phyloP scores from a whole-genome alignment of 2,888 invertebrate genomes.

The Lasioglossum marginatum region DNA sequence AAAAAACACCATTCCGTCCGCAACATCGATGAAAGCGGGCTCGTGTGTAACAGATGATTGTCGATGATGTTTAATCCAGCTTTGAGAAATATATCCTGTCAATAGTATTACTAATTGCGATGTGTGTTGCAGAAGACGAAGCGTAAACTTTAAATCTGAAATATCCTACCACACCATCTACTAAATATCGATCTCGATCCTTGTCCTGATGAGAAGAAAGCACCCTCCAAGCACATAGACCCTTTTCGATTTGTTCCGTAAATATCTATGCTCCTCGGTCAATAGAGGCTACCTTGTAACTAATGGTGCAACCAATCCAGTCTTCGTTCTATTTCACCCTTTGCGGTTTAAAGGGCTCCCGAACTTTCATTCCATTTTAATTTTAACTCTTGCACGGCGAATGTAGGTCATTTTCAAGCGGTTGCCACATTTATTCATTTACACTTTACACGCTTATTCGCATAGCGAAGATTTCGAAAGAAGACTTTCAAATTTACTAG shows the following conservation, averaged over 20 bases:
- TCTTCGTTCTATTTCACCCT: background rate
- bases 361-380: background rate
- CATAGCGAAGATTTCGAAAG: no score
- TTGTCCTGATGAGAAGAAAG: slow-evolving; percentile 68
- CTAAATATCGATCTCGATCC: slow-evolving; percentile 54
- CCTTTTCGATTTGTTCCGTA: background rate
- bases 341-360: background rate
- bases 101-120: slow-evolving; percentile 15
- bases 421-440: background rate
- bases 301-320: background rate
- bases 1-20: no score
- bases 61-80: background rate
- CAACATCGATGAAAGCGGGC: background rate
- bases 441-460: background rate
- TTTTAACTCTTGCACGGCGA: background rate
- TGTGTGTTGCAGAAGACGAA: slow-evolving; percentile 55
- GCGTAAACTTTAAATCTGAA: slow-evolving; percentile 57
- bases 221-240: background rate
- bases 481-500: no score
- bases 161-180: slow-evolving; percentile 55
- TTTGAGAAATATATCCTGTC: background rate
- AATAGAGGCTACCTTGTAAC: background rate
- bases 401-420: background rate
- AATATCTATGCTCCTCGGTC: background rate
- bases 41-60: background rate